phyloP scores from a whole-genome alignment of 2,797 vertebrate species.

The Limosa lapponica region DNA sequence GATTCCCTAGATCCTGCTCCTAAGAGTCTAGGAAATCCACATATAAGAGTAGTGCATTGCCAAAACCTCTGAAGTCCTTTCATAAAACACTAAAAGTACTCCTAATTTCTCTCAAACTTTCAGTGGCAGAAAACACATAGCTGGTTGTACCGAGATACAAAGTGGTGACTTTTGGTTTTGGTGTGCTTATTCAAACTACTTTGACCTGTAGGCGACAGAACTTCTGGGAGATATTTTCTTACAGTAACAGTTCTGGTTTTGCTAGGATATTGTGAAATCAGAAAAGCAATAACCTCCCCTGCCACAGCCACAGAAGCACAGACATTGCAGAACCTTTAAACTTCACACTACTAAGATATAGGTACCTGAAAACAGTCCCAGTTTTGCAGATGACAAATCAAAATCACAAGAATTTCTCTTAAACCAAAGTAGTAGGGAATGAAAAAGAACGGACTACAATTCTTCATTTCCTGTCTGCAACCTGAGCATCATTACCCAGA shows the following conservation, averaged over 20 bases:
- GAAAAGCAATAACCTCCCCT: not conserved
- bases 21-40: not conserved
- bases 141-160: not conserved
- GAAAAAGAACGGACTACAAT: not conserved
- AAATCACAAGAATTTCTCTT: not conserved
- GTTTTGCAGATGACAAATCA: constrained; percentile 21
- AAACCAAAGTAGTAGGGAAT: not conserved
- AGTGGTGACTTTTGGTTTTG: not conserved
- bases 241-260: not conserved
- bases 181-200: not conserved
- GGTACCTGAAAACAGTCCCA: not conserved
- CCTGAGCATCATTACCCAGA: not conserved
- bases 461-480: constrained; percentile 14
- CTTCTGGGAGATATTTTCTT: not conserved
- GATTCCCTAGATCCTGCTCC: not conserved
- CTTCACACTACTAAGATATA: not conserved
- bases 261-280: not conserved
- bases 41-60: not conserved
- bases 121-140: not conserved
- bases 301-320: not conserved
- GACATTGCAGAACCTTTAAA: not conserved
- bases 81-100: not conserved
- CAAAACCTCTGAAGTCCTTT: not conserved
- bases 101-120: not conserved
- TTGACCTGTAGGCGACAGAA: not conserved